Evolutionary conservation across 2,113 vertebrate species (phyloP).

Genomic region (Pachypanchax playfairii): DNA sequence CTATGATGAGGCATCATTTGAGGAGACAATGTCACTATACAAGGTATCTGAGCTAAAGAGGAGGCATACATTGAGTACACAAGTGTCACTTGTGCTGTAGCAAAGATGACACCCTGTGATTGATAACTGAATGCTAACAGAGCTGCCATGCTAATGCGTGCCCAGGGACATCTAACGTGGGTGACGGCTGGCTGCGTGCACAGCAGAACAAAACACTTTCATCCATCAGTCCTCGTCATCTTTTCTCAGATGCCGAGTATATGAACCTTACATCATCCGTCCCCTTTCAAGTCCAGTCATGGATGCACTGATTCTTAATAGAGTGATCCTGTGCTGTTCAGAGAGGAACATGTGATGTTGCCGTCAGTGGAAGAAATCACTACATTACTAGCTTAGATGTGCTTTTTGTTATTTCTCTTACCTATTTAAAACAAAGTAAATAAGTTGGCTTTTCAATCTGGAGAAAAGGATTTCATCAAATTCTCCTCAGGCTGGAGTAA

Average conservation of each 20-base stretch:
- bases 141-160: slow-evolving; percentile 42
- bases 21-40: slow-evolving; percentile 45
- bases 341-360: slow-evolving; percentile 50
- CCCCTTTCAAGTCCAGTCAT: slow-evolving; percentile 20
- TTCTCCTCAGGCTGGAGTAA: slow-evolving; percentile 7
- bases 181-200: slow-evolving; percentile 22
- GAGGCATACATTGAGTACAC: slow-evolving; percentile 41
- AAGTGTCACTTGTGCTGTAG: slow-evolving; percentile 46
- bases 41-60: slow-evolving; percentile 29
- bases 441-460: slow-evolving; percentile 9
- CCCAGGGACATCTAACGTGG: slow-evolving; percentile 46
- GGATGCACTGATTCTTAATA: slow-evolving; percentile 41
- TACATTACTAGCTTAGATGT: no score
- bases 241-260: slow-evolving; percentile 40
- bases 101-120: slow-evolving; percentile 43
- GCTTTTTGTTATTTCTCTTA: slow-evolving; percentile 1
- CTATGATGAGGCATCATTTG: slow-evolving; percentile 38
- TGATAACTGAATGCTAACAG: slow-evolving; percentile 58
- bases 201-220: slow-evolving; percentile 56
- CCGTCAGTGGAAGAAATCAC: slow-evolving; percentile 36
- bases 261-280: slow-evolving; percentile 52
- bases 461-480: background rate
- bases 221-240: slow-evolving; percentile 60
- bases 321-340: slow-evolving; percentile 34
- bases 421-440: slow-evolving; percentile 17